These are phyloP conservation scores for Microcebus jonahi DNA, from an alignment of 2,113 vertebrate species.

Conservation along the genomic window DNA sequence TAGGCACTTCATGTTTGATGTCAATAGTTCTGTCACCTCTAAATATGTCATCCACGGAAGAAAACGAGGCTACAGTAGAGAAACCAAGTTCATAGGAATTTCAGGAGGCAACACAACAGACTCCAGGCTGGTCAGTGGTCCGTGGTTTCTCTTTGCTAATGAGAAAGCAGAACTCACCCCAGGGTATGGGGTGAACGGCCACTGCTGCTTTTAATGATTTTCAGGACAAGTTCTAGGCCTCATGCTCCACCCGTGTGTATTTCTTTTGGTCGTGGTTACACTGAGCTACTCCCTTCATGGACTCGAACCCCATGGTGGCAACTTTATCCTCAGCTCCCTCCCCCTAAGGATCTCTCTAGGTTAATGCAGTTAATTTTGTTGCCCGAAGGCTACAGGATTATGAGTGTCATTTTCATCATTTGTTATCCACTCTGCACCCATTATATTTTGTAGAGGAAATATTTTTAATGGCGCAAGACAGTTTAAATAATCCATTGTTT, in stretches of 20 bases:
- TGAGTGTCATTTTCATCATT: rapidly evolving
- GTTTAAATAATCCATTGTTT: not conserved
- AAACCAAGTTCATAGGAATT: not conserved
- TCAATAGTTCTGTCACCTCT: not conserved
- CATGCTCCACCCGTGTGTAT: rapidly evolving
- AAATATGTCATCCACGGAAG: conserved; percentile 33
- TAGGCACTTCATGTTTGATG: not conserved
- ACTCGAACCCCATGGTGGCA: rapidly evolving
- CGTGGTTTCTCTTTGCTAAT: not conserved
- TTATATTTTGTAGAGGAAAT: not conserved
- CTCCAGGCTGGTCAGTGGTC: not conserved
- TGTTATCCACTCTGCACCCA: rapidly evolving
- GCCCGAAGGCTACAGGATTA: rapidly evolving
- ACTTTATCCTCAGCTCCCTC: rapidly evolving
- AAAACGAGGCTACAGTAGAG: not conserved
- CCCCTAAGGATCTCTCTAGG: rapidly evolving
- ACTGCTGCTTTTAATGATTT: no score
- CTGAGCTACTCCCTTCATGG: not conserved
- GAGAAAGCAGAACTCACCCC: not conserved
- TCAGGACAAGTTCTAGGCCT: not conserved
- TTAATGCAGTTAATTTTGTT: not conserved
- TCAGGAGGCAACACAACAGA: not conserved
- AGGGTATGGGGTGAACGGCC: no score
- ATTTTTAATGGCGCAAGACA: rapidly evolving
- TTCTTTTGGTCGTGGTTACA: rapidly evolving